Base-by-base conservation (phyloP, 2,797 vertebrate species). In the Gymnoscopelus microlampas region DNA sequence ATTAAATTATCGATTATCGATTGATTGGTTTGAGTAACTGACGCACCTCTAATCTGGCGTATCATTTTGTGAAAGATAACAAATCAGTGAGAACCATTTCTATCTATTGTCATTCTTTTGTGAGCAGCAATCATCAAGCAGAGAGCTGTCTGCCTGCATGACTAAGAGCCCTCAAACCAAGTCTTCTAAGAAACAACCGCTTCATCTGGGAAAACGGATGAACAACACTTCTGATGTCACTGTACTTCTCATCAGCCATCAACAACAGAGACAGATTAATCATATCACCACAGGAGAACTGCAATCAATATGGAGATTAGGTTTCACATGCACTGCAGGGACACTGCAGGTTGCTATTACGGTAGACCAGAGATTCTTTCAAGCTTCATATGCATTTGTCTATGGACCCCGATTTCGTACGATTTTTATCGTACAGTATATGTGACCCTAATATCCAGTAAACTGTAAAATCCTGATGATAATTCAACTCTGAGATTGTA, bases 171-270 rank as follows among this genome's bases (percentile, higher is more conserved):
- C 11, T 60, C 19, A 14, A 39, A 64, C 60, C 73, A 68, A 4
- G 12, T 0, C 9, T 56, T 62, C 66, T 70, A 77, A 81, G 53
- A 74, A 78, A 77, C 60, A 35, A 47, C 50, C 55, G 6, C 63
- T 65, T 73, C 53, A 68, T 77, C 71, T 24, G 11, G 68, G 79
- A 74, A 83, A 88, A 89, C 73, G 11, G 76, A 87, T 77, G 76
- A 84, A 65, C 70, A 74, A 79, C 76, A 81, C 78, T 76, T 80
- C 59, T 87, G 88, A 90, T 82, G 77, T 84, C 86, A 83, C 77
- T 62, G 1, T 81, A 80, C 79, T 75, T 60, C 74, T 83, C 73
- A 66, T 81, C 80, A 64, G 68, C 73, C 64, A 71, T 79, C 78
- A 84, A 54, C 79, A 53, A 12, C 63, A 32, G 58, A 83, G 81